Evolutionary conservation across 2,797 vertebrate species (phyloP), one percentile per base, ranked within the genome.

Genomic region (Neosalanx taihuensis): DNA sequence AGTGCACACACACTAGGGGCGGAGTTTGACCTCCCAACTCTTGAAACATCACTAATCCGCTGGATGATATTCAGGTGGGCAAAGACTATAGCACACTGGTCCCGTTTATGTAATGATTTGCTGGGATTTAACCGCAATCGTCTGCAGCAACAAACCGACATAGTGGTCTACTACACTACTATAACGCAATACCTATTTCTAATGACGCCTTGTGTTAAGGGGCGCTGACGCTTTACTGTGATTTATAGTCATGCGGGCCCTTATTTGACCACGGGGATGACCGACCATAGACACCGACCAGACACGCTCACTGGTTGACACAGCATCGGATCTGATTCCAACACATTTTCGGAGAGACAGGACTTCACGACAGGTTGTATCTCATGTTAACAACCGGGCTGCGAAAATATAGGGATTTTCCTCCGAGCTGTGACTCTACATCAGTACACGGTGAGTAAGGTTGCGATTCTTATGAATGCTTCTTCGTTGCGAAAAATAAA

Each of bases 41-140:
- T 86, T 83, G 74, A 86, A 92, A 90, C 90, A 91, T 91, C 90
- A 86, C 87, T 90, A 91, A 93, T 91, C 90, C 86, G 74, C 78
- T 80, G 87, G 87, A 83, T 86, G 89, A 85, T 84, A 85, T 84
- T 89, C 84, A 65, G 64, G 61, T 63, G 61, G 61, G 64, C 23
- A 49, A 26, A 65, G 64, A 49, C 64, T 41, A 37, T 41, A 37
- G 18, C 41, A 46, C 41, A 41, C 33, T 64, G 37, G 64, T 26
- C 13, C 6, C 23, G 26, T 65, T 65, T 65, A 37, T 37, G 20
- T 26, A 46, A 41, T 13, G 13, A 65, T 46, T 65, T 65, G 12
- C 35, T 41, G 4, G 4, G 6, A 3, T 49, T 65, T 13, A 65
- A 49, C 64, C 20, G 64, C 41, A 49, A 65, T 6, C 37, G 6